Evolutionary conservation across 2,113 vertebrate genomes (phyloP).

Genomic region (Carettochelys insculpta): DNA sequence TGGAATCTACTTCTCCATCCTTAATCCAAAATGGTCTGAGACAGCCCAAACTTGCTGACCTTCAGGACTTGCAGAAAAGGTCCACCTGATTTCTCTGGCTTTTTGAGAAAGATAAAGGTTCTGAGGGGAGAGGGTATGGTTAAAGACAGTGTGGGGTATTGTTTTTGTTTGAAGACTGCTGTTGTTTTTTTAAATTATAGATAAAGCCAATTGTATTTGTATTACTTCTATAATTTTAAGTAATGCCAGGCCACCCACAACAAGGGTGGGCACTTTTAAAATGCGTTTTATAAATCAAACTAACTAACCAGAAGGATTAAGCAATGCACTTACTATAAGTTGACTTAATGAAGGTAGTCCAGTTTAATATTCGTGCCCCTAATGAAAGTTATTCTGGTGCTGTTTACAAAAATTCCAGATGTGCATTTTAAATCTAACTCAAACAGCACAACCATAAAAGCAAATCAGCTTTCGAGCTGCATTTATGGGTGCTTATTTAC

Average conservation of each 20-base stretch:
- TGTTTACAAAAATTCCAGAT: neutral
- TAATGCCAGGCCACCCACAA: neutral
- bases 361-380: neutral
- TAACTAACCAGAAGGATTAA: neutral
- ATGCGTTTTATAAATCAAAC: neutral
- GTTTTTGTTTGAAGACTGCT: neutral
- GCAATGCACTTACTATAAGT: neutral
- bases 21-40: neutral
- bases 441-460: neutral
- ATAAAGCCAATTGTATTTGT: neutral
- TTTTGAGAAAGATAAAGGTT: neutral
- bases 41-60: neutral
- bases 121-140: neutral
- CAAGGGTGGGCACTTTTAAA: neutral
- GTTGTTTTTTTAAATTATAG: neutral
- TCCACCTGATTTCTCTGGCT: neutral
- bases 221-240: neutral
- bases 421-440: neutral
- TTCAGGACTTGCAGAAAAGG: neutral
- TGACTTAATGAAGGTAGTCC: neutral
- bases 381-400: neutral
- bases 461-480: neutral
- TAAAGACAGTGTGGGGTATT: neutral
- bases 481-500: neutral
- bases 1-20: neutral